Percentiles rank a stretch among this genome's conserved stretches.
These are phyloP conservation scores for Ptycholaimellus sp. DNA, from an alignment of 2,888 invertebrate species.

Conservation along the genomic window DNA sequence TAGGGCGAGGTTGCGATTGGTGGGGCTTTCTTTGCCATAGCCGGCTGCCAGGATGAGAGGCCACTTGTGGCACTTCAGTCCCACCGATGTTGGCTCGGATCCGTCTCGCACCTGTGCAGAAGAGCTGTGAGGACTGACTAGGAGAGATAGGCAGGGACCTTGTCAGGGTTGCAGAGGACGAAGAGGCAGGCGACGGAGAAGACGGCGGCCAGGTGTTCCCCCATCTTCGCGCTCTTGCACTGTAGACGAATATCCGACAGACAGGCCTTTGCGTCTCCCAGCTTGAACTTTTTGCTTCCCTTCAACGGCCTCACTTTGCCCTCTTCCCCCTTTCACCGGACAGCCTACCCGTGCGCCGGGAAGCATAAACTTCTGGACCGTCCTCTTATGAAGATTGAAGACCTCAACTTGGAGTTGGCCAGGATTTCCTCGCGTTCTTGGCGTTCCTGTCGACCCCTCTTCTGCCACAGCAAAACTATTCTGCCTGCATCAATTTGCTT, in stretches of 20 bases:
- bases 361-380: slow-evolving; percentile 24
- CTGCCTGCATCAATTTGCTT: background rate
- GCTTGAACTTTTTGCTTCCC: background rate
- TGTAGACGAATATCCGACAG: slow-evolving; percentile 22
- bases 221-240: slow-evolving; percentile 25
- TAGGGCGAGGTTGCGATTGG: slow-evolving; percentile 19
- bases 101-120: slow-evolving; percentile 12
- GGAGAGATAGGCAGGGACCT: slow-evolving; percentile 8
- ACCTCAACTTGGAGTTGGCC: slow-evolving; percentile 20
- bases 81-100: slow-evolving; percentile 16
- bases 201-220: slow-evolving; percentile 30
- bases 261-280: slow-evolving; percentile 23
- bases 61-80: slow-evolving; percentile 24
- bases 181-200: slow-evolving; percentile 32
- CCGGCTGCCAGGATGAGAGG: slow-evolving; percentile 30
- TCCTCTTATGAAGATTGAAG: slow-evolving; percentile 23
- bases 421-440: slow-evolving; percentile 18
- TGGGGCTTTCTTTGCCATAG: slow-evolving; percentile 26
- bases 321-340: too few relatives aligned
- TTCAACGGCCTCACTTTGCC: too few relatives aligned
- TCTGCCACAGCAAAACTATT: background rate
- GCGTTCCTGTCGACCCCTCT: slow-evolving; percentile 5
- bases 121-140: background rate
- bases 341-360: slow-evolving; percentile 21
- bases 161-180: slow-evolving; percentile 32